Percentiles rank a stretch among this genome's conserved stretches.
Evolutionary conservation across 2,888 invertebrate genomes (phyloP).

Genomic region (Caenorhabditis imperialis): DNA sequence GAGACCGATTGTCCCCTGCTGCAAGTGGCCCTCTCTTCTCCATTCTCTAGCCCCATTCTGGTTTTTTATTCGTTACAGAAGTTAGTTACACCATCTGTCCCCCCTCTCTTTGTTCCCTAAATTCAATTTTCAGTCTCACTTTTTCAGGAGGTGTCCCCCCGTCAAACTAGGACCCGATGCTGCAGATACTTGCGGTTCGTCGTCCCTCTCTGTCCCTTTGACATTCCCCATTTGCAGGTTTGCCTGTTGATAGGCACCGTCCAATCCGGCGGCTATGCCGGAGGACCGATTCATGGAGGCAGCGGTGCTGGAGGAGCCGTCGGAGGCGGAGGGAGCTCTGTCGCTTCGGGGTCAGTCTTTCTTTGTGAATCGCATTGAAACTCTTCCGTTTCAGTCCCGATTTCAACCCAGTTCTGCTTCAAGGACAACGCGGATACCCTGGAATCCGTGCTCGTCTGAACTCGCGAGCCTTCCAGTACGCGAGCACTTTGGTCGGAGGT

Average conservation of each 20-base stretch:
- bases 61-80: constrained; percentile 1
- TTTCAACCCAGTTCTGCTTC: constrained; percentile 67
- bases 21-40: no score
- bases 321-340: constrained; percentile 10
- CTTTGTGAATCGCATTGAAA: background rate
- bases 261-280: constrained; percentile 34
- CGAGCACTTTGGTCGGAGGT: constrained; percentile 65
- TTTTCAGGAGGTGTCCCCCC: constrained; percentile 11
- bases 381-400: constrained; percentile 55
- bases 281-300: constrained; percentile 20
- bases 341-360: constrained; percentile 6
- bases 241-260: constrained; percentile 52
- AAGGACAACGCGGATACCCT: constrained; percentile 69
- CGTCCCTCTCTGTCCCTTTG: background rate
- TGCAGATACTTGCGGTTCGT: constrained; percentile 17
- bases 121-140: no score
- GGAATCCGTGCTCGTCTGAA: constrained; percentile 75
- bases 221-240: constrained; percentile 8
- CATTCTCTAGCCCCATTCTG: no score
- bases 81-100: background rate
- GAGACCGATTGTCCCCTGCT: no score
- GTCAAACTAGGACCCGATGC: constrained; percentile 10
- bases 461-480: constrained; percentile 74
- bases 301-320: constrained; percentile 7
- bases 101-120: no score